A percentile compares a stretch with the other conserved stretches of the same genome.
These are phyloP conservation scores for Strigops habroptila DNA, from an alignment of 2,113 vertebrate genomes.

Conservation along the genomic window DNA sequence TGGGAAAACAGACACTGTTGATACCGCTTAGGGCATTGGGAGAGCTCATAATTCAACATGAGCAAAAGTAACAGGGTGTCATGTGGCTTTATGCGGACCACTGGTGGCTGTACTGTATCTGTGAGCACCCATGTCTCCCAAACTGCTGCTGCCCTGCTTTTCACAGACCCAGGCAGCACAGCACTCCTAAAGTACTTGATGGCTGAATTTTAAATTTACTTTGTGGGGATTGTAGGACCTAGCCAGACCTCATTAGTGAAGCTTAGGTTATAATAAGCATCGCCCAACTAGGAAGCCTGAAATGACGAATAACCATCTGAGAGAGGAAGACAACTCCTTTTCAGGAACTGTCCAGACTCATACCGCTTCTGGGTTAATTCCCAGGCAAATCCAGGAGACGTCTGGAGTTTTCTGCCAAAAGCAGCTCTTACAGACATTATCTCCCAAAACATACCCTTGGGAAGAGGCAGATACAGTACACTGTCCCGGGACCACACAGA, in stretches of 20 bases:
- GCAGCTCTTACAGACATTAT: not conserved
- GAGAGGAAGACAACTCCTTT: not conserved
- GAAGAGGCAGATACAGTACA: not conserved
- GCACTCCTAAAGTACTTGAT: not conserved
- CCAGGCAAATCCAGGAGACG: not conserved
- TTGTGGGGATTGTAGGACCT: not conserved
- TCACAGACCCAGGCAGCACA: not conserved
- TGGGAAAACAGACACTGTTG: not conserved
- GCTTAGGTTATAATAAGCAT: not conserved
- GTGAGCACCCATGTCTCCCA: not conserved
- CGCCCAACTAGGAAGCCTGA: not conserved
- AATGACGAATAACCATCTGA: not conserved
- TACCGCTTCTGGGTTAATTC: not conserved
- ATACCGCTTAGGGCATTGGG: not conserved
- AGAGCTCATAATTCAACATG: not conserved
- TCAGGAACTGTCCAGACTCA: not conserved
- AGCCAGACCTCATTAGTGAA: not conserved
- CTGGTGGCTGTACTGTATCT: not conserved
- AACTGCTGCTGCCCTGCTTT: not conserved
- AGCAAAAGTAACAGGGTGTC: not conserved
- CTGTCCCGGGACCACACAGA: accelerated
- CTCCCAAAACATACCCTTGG: not conserved
- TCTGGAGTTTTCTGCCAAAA: not conserved
- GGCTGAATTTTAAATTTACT: not conserved
- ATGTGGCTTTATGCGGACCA: not conserved